Conservation (phyloP, 2,888 invertebrate species). For the Saturnia pavonia region DNA sequence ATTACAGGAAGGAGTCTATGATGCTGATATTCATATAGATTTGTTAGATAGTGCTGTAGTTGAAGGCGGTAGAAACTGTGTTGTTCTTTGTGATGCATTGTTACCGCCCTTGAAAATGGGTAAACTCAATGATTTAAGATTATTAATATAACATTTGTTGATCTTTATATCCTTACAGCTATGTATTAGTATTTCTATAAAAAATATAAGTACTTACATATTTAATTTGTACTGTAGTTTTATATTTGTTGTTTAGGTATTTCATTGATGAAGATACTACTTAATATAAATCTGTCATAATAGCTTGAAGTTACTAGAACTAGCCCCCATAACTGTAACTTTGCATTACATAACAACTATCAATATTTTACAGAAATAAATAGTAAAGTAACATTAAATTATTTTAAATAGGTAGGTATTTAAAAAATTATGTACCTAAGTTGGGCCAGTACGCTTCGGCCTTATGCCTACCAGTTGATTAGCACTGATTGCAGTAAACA, state of each 20-base stretch:
- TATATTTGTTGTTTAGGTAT: too few relatives aligned
- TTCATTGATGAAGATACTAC: background rate
- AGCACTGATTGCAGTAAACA: background rate
- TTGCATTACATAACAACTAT: too few relatives aligned
- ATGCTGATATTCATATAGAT: conserved; percentile 84
- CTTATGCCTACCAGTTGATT: background rate
- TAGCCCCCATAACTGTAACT: too few relatives aligned
- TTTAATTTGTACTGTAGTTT: too few relatives aligned
- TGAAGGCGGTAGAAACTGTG: conserved; percentile 82
- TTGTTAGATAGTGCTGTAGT: conserved; percentile 83
- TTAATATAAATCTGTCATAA: background rate
- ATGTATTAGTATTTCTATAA: background rate
- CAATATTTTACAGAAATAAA: background rate
- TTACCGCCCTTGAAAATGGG: conserved; percentile 85
- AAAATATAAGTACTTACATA: too few relatives aligned
- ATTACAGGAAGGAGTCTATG: conserved; percentile 85
- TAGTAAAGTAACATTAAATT: background rate
- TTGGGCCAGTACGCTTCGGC: too few relatives aligned
- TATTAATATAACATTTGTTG: background rate
- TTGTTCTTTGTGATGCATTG: conserved; percentile 86
- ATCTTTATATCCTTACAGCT: background rate
- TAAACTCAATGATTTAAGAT: conserved; percentile 44
- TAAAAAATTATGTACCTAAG: too few relatives aligned
- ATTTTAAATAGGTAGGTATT: background rate
- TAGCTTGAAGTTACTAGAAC: background rate